phyloP scores from a whole-genome alignment of 2,797 vertebrate species.

The Lycodopsis pacificus region DNA sequence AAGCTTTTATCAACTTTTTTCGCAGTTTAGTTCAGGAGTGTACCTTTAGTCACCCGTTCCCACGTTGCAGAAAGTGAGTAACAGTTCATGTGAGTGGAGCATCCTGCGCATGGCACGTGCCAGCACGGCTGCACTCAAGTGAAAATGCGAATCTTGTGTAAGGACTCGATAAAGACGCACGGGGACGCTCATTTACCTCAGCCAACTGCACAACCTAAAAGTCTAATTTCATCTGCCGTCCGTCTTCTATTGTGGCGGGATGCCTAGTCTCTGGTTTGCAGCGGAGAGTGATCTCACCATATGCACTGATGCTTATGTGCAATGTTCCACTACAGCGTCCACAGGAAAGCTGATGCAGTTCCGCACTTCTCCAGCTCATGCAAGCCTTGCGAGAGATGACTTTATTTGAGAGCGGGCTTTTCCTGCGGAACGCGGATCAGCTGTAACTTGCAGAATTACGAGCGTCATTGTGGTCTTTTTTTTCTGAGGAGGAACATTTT shows the following conservation, averaged over 20 bases:
- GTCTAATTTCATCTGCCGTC: conserved; percentile 5
- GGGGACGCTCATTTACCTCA: neutral
- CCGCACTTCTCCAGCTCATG: conserved; percentile 32
- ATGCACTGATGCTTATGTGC: conserved; percentile 33
- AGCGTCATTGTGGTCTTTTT: conserved; percentile 13
- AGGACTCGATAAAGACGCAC: conserved; percentile 40
- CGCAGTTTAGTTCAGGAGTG: neutral
- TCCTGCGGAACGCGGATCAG: conserved; percentile 5
- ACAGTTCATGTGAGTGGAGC: conserved; percentile 20
- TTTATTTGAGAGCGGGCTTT: conserved; percentile 36
- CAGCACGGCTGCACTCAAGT: conserved; percentile 32
- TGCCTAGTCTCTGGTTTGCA: conserved; percentile 15
- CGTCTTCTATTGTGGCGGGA: neutral
- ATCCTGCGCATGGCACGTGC: conserved; percentile 57
- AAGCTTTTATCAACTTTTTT: conserved; percentile 8
- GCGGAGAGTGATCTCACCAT: conserved; percentile 41
- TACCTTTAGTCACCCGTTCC: conserved; percentile 4
- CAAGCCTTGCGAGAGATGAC: conserved; percentile 26
- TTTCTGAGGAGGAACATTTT: conserved; percentile 57
- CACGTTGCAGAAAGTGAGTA: conserved; percentile 27
- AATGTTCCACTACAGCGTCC: conserved; percentile 43
- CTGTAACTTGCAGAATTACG: conserved; percentile 44
- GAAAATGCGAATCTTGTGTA: conserved; percentile 38
- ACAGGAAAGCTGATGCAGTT: conserved; percentile 44
- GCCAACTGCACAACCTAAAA: conserved; percentile 5